Evolutionary conservation across 30 jellyfish, hydroid and myxozoan genomes (phyloP).

Genomic region (Aurelia sp.): DNA sequence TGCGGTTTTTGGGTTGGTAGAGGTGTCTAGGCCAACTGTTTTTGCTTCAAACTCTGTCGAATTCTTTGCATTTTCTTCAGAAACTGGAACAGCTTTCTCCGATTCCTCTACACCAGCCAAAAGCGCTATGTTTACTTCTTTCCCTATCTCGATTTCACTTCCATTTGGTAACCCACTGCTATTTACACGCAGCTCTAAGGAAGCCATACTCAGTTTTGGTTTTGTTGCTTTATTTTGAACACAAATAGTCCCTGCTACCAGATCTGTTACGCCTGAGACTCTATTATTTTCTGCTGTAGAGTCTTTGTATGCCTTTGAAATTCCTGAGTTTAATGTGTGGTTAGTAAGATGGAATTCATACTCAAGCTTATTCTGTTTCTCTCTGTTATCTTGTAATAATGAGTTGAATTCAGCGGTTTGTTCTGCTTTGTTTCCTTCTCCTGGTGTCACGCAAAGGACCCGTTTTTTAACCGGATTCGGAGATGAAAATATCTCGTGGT

Average conservation of each 20-base stretch:
- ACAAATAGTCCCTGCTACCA: not conserved
- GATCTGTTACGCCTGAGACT: not conserved
- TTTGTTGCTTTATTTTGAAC: not conserved
- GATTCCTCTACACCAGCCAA: not conserved
- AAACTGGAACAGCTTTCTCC: not conserved
- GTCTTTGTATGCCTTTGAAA: conserved; percentile 24
- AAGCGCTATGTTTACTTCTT: not conserved
- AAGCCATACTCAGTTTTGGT: not conserved
- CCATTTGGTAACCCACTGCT: not conserved
- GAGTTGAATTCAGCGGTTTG: conserved; percentile 19
- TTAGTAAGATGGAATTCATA: conserved; percentile 7
- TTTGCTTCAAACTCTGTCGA: not conserved
- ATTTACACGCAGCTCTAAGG: not conserved
- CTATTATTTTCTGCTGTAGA: not conserved
- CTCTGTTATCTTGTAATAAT: conserved; percentile 4
- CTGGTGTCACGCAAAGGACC: not conserved
- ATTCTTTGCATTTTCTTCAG: not conserved
- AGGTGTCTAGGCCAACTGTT: too few species aligned
- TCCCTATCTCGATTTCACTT: not conserved
- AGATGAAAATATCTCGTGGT: conserved; percentile 6
- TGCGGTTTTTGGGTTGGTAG: too few species aligned
- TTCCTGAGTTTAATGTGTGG: conserved; percentile 42
- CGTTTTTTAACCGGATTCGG: conserved; percentile 18
- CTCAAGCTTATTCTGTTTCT: not conserved
- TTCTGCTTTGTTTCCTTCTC: not conserved